Conservation (phyloP, 1,140 invertebrate species). For the Saccostrea glomerata region DNA sequence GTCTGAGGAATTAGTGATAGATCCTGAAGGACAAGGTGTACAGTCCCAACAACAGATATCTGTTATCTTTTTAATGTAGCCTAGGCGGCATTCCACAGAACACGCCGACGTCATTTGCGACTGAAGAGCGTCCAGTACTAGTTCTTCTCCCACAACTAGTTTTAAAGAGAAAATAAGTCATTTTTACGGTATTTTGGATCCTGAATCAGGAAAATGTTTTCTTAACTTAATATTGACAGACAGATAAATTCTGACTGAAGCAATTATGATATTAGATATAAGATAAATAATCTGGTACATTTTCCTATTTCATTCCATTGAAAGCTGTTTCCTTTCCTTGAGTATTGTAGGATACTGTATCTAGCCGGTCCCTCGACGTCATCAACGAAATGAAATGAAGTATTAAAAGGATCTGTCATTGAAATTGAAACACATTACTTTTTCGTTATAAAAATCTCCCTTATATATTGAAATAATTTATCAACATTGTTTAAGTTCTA, state of each 20-base stretch:
- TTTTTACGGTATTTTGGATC: neutral
- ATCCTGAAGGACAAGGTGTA: conserved; percentile 58
- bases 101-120: neutral
- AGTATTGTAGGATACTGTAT: conserved; percentile 83
- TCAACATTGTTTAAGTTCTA: no score
- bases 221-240: neutral
- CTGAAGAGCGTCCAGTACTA: neutral
- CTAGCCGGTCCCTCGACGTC: conserved; percentile 80
- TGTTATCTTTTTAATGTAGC: neutral
- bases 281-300: neutral
- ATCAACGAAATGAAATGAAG: conserved; percentile 77
- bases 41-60: conserved; percentile 63
- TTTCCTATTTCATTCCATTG: neutral
- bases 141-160: neutral
- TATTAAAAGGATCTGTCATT: conserved; percentile 79
- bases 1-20: conserved; percentile 47
- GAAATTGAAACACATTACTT: no score
- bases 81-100: neutral
- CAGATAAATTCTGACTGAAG: neutral
- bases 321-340: neutral
- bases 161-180: neutral
- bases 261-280: neutral
- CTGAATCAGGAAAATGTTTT: neutral
- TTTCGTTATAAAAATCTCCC: no score
- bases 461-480: no score